Percentiles rank a stretch among this genome's conserved stretches.
These are phyloP conservation scores for Brachystomella parvula DNA, from an alignment of 1,140 invertebrate species.

Conservation along the genomic window DNA sequence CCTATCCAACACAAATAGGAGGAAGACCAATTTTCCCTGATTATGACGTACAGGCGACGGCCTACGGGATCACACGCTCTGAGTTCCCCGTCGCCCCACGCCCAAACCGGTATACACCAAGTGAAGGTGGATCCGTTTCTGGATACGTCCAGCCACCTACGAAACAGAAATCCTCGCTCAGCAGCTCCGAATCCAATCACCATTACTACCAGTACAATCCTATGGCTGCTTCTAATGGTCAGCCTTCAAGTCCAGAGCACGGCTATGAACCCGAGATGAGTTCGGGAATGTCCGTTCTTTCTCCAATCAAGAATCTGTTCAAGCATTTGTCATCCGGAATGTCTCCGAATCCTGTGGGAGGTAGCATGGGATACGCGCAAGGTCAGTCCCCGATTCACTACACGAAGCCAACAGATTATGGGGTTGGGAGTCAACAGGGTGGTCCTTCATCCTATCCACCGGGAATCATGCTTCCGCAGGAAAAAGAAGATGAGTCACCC, in stretches of 20 bases:
- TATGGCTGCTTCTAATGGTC: no score
- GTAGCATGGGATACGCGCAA: neutral
- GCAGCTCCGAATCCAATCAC: no score
- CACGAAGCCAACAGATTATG: neutral
- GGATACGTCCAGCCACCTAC: no score
- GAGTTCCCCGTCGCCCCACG: neutral
- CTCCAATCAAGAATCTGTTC: neutral
- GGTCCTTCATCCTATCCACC: neutral
- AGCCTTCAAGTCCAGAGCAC: neutral
- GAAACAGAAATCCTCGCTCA: no score
- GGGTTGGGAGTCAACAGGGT: neutral
- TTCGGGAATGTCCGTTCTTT: neutral
- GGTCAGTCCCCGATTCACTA: neutral
- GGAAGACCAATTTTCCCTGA: slow-evolving; percentile 1
- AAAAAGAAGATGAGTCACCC: neutral
- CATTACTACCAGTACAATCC: no score
- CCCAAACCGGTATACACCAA: no score
- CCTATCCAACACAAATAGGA: slow-evolving; percentile 1
- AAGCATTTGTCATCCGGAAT: slow-evolving; percentile 2
- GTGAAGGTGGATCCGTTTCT: no score
- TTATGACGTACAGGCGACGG: neutral
- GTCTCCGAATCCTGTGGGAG: neutral
- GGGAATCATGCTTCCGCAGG: neutral
- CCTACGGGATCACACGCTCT: neutral
- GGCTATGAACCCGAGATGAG: neutral